Conservation (phyloP, 2,797 vertebrate species). For the Simalia tracyae region DNA sequence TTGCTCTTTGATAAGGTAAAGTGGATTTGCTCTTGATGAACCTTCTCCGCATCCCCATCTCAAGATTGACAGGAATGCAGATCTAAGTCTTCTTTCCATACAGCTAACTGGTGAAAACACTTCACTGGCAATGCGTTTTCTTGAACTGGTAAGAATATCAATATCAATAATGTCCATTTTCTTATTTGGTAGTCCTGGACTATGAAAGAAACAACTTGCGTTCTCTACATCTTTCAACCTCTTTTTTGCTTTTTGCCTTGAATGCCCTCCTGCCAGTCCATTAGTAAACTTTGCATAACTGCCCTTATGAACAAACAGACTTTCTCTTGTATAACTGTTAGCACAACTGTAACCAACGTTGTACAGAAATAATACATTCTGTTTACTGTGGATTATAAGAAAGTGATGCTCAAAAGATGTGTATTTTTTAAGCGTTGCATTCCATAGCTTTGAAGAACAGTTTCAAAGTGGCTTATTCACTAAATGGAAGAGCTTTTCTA, state of each 20-base stretch:
- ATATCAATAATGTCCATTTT: background rate
- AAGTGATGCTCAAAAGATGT: background rate
- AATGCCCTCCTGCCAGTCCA: background rate
- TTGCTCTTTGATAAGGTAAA: conserved; percentile 45
- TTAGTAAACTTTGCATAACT: conserved; percentile 18
- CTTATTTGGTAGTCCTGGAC: fast-evolving
- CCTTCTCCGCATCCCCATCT: background rate
- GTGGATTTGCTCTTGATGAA: conserved; percentile 38
- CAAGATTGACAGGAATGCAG: conserved; percentile 22
- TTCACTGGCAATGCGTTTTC: background rate
- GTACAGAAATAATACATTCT: background rate
- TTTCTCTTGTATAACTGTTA: conserved; percentile 6
- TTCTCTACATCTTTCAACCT: conserved; percentile 5
- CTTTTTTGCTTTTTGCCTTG: background rate
- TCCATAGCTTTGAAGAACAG: background rate
- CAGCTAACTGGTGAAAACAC: conserved; percentile 1
- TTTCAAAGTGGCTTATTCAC: background rate
- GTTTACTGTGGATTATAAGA: conserved; percentile 2
- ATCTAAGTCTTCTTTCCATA: conserved; percentile 11
- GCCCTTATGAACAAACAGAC: conserved; percentile 6
- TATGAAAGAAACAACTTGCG: conserved; percentile 12
- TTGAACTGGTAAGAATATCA: conserved; percentile 31
- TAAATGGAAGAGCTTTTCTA: background rate
- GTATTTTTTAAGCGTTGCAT: background rate
- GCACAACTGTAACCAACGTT: conserved; percentile 7